A percentile compares a stretch with the other conserved stretches of the same genome.
These are phyloP conservation scores for Mus spretus DNA, from an alignment of 2,797 vertebrate genomes.

Conservation along the genomic window DNA sequence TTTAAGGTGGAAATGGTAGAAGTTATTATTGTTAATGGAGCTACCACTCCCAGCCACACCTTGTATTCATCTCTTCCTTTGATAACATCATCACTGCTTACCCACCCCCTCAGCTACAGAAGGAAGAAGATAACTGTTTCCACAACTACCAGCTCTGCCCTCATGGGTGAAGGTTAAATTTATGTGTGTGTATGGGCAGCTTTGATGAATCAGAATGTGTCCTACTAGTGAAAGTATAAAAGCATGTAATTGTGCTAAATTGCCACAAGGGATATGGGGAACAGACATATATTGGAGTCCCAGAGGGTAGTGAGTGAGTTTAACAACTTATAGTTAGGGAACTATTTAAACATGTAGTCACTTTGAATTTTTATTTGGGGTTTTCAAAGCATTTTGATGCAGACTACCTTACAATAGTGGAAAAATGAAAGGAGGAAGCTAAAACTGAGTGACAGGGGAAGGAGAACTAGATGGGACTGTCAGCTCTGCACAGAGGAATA, in stretches of 20 bases:
- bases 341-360: not conserved
- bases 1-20: slow-evolving; percentile 4
- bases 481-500: slow-evolving; percentile 21
- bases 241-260: not conserved
- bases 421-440: not conserved
- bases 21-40: not conserved
- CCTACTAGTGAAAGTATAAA: not conserved
- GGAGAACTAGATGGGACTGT: slow-evolving; percentile 35
- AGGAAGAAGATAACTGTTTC: not conserved
- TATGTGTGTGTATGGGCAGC: not conserved
- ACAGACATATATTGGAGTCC: not conserved
- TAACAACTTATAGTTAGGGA: not conserved
- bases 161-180: not conserved
- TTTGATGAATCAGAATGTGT: not conserved
- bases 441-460: slow-evolving; percentile 34
- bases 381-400: not conserved
- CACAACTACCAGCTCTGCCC: not conserved
- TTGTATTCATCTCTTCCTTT: not conserved
- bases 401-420: not conserved
- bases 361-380: not conserved
- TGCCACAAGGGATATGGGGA: not conserved
- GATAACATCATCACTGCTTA: not conserved
- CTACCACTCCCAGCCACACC: not conserved
- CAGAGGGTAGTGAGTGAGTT: not conserved
- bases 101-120: not conserved